phyloP scores from a whole-genome alignment of 2,888 invertebrate species.

The Chaitophorus viminalis region DNA sequence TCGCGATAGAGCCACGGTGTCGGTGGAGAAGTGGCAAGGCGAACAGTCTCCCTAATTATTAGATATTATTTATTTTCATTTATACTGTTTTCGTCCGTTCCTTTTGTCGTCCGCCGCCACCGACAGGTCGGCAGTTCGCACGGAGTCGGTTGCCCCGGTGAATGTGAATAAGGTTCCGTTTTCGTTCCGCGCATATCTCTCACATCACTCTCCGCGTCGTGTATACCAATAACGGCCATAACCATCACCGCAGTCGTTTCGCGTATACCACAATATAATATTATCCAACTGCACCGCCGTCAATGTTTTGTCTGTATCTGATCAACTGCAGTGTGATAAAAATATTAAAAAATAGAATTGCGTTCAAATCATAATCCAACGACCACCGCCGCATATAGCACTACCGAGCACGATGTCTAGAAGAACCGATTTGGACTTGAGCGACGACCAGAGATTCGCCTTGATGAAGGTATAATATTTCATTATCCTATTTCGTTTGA shows the following conservation, averaged over 20 bases:
- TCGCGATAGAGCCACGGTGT: neutral
- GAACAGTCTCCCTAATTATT: neutral
- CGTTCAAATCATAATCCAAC: too few species aligned
- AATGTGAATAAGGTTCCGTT: conserved; percentile 51
- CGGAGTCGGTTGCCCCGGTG: conserved; percentile 12
- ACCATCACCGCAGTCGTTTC: too few species aligned
- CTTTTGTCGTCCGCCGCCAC: neutral
- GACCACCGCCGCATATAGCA: too few species aligned
- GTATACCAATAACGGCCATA: too few species aligned
- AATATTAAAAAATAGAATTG: too few species aligned
- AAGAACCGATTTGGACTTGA: conserved; percentile 69
- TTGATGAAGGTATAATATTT: conserved; percentile 76
- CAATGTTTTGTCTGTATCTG: too few species aligned
- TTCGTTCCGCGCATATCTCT: neutral
- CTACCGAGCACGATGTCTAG: conserved; percentile 67
- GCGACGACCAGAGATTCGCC: conserved; percentile 80
- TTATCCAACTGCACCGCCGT: too few species aligned
- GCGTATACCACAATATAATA: too few species aligned
- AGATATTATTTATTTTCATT: neutral
- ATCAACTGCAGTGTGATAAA: too few species aligned
- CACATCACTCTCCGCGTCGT: neutral
- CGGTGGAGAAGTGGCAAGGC: conserved; percentile 5
- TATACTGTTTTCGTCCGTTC: neutral
- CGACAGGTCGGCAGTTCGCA: conserved; percentile 2
- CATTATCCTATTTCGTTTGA: too few species aligned